A percentile compares a stretch with the other conserved stretches of the same genome.
These are phyloP conservation scores for Siniperca knerii DNA, from an alignment of 2,113 vertebrate genomes.

Conservation along the genomic window DNA sequence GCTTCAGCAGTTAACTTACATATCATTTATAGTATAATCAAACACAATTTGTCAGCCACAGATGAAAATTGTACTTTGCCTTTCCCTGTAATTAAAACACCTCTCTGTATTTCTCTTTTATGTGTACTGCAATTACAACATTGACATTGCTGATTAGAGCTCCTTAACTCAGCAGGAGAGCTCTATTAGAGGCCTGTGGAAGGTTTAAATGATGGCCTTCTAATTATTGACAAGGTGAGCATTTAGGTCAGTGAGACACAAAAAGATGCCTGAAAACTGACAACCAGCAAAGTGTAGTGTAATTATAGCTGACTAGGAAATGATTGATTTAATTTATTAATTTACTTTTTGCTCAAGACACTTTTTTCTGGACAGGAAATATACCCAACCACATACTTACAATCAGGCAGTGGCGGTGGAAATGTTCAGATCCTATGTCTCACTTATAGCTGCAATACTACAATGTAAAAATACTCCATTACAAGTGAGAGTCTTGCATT, in stretches of 20 bases:
- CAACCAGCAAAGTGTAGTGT: neutral
- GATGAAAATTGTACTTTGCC: slow-evolving; percentile 29
- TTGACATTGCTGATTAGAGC: slow-evolving; percentile 68
- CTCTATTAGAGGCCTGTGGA: slow-evolving; percentile 36
- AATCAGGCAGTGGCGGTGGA: neutral
- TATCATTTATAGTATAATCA: slow-evolving; percentile 40
- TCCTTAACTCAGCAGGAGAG: slow-evolving; percentile 60
- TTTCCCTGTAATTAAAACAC: slow-evolving; percentile 62
- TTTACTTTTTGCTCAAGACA: neutral
- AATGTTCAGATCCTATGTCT: neutral
- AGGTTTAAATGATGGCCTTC: slow-evolving; percentile 40
- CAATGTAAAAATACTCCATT: neutral
- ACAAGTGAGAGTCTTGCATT: neutral
- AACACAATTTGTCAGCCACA: slow-evolving; percentile 40
- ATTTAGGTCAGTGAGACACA: slow-evolving; percentile 23
- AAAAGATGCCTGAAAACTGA: neutral
- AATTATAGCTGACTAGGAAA: neutral
- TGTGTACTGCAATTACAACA: slow-evolving; percentile 60
- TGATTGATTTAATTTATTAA: neutral
- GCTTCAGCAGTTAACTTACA: slow-evolving; percentile 3
- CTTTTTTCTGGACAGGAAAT: neutral
- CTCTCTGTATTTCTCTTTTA: slow-evolving; percentile 63
- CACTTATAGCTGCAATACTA: neutral
- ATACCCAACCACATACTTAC: neutral
- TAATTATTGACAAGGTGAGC: slow-evolving; percentile 36